These are phyloP conservation scores for Xyrauchen texanus DNA, from an alignment of 2,113 vertebrate genomes.

Conservation along the genomic window DNA sequence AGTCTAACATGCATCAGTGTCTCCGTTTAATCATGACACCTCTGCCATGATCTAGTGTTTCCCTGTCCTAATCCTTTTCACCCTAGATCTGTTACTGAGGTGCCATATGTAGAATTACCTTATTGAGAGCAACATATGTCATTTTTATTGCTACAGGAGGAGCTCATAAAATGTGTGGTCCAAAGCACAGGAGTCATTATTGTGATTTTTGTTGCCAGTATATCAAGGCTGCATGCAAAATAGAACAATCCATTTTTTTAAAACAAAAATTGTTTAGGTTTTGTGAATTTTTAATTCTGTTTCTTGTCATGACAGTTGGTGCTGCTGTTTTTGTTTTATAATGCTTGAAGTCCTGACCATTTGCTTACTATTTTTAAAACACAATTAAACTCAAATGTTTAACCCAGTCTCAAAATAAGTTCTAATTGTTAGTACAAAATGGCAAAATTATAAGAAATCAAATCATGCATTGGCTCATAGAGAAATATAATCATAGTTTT, in stretches of 20 bases:
- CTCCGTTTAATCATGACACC: conserved; percentile 5
- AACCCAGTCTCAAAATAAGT: background rate
- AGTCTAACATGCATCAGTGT: conserved; percentile 23
- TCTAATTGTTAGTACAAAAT: background rate
- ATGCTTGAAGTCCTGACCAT: background rate
- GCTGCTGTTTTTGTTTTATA: background rate
- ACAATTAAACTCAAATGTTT: no score
- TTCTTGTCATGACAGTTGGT: background rate
- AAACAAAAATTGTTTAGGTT: background rate
- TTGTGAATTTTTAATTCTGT: background rate
- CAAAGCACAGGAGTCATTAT: conserved; percentile 19
- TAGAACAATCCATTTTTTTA: background rate
- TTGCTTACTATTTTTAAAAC: background rate
- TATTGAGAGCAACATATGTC: conserved; percentile 30
- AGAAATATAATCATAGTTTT: no score
- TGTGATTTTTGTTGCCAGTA: background rate
- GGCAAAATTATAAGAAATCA: background rate
- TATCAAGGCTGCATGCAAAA: background rate
- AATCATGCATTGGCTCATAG: no score
- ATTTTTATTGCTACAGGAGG: conserved; percentile 30
- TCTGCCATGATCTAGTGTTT: conserved; percentile 31
- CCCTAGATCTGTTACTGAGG: conserved; percentile 6
- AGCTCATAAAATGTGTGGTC: conserved; percentile 14
- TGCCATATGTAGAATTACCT: conserved; percentile 27
- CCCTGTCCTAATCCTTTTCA: conserved; percentile 23